Base-by-base conservation (phyloP, 2,113 vertebrate species). In the Ceyx cyanopectus region DNA sequence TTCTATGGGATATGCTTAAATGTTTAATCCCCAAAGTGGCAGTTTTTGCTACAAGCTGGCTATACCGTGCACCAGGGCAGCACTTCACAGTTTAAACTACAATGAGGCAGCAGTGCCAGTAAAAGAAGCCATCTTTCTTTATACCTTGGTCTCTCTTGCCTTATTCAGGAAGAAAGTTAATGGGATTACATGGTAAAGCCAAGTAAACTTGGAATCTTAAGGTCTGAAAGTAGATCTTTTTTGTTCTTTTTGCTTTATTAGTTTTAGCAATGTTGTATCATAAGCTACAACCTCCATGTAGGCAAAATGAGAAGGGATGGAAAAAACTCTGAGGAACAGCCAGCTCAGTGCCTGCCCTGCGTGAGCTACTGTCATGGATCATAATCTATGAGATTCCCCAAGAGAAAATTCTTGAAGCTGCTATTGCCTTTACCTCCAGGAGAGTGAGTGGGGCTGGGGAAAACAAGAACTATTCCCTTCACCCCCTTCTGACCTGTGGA, bases 331-430 rank as follows among this genome's bases (percentile, higher is more conserved):
- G 2, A 9, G 24, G 51, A 84, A 46, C 30, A 60, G 24, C 0
- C 0, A 0, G 17, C 45, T 24, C 21, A 43, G 20, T 10, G 30
- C 32, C 56, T 62, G 56, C 10, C n/a, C 46, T 18, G 26, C 1
- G 34, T 13, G 7, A 45, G n/a, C 40, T 67, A n/a, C 10, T 65
- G 45, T n/a, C 21, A 5, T 0, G 0, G 22, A 54, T 3, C 46
- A 37, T 14, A 3, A 85, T 3, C 18, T n/a, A 18, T 22, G 23
- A 23, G 48, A 0, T 7, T 65, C 18, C n/a, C 17, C 41, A 48
- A 53, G 9, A 69, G 41, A 29, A 69, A 57, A 77, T 0, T 10
- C 15, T 29, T 24, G 26, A 62, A 54, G 61, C 46, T 84, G 41
- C 63, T 73, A 14, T 5, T 85, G 50, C n/a, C 37, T 66, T 34